A percentile compares a stretch with the other conserved stretches of the same genome.
phyloP scores from a whole-genome alignment of 2,113 vertebrate species.

The Abramis brama region DNA sequence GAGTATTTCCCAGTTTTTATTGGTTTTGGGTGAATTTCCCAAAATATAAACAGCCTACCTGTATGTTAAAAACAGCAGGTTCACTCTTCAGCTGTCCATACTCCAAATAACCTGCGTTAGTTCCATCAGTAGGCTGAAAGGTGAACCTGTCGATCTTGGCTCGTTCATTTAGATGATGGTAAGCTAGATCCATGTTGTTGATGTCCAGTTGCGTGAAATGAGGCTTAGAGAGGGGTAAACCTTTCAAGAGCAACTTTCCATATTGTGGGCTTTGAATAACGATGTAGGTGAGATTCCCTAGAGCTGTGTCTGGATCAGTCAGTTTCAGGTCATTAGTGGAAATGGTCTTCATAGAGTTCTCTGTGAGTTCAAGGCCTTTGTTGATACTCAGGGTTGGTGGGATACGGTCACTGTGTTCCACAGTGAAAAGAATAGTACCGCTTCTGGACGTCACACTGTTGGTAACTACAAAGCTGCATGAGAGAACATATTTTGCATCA shows the following conservation, averaged over 20 bases:
- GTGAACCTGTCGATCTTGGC: conserved; percentile 68
- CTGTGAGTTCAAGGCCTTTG: conserved; percentile 65
- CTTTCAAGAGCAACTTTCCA: conserved; percentile 69
- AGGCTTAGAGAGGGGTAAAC: conserved; percentile 33
- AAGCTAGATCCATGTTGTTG: conserved; percentile 67
- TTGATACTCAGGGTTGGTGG: conserved; percentile 68
- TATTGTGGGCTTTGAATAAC: conserved; percentile 67
- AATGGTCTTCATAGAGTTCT: conserved; percentile 61
- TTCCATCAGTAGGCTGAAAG: conserved; percentile 73
- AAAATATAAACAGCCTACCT: conserved; percentile 61
- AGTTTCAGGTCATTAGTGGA: conserved; percentile 66
- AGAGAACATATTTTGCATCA: background rate
- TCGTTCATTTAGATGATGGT: conserved; percentile 61
- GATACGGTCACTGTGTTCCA: conserved; percentile 69
- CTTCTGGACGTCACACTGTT: conserved; percentile 69
- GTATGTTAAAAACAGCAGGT: conserved; percentile 67
- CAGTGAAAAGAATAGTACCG: conserved; percentile 61
- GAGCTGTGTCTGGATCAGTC: conserved; percentile 69
- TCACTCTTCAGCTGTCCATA: conserved; percentile 72
- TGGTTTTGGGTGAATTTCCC: background rate
- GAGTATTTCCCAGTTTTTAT: background rate
- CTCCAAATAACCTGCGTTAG: conserved; percentile 72
- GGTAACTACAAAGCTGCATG: conserved; percentile 76
- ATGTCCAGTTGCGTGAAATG: conserved; percentile 75
- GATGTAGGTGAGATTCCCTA: conserved; percentile 64